phyloP scores from a whole-genome alignment of 2,888 invertebrate genomes.

The Bursaphelenchus okinawaensis region DNA sequence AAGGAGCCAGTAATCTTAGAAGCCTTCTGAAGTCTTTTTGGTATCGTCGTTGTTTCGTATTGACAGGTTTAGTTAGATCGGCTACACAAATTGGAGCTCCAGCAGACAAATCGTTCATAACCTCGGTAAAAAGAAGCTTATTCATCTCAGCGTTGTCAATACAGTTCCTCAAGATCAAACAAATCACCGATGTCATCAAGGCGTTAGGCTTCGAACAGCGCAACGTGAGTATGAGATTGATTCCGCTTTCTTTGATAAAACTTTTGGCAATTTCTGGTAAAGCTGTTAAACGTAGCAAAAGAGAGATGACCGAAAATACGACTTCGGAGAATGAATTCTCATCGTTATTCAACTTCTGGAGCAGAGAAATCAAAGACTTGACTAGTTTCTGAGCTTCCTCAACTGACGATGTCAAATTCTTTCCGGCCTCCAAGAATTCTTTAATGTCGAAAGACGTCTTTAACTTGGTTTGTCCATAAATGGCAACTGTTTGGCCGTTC shows the following conservation, averaged over 20 bases:
- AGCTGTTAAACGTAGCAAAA: slow-evolving; percentile 36
- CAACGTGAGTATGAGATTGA: slow-evolving; percentile 16
- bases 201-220: slow-evolving; percentile 21
- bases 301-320: slow-evolving; percentile 34
- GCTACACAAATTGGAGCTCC: slow-evolving; percentile 17
- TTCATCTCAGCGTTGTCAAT: slow-evolving; percentile 35
- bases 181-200: slow-evolving; percentile 27
- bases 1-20: slow-evolving; percentile 1
- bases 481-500: slow-evolving; percentile 11
- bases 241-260: slow-evolving; percentile 33
- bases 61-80: slow-evolving; percentile 9
- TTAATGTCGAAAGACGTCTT: slow-evolving; percentile 16
- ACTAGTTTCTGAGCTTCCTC: slow-evolving; percentile 13
- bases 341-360: neutral
- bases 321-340: slow-evolving; percentile 10
- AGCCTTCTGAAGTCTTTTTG: slow-evolving; percentile 19
- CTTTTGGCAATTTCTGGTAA: slow-evolving; percentile 25
- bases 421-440: neutral
- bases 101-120: slow-evolving; percentile 9
- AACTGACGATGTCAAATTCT: slow-evolving; percentile 10
- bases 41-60: slow-evolving; percentile 10
- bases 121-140: slow-evolving; percentile 17
- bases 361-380: slow-evolving; percentile 17
- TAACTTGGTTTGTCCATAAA: slow-evolving; percentile 28
- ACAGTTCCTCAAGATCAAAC: slow-evolving; percentile 42